A percentile compares a stretch with the other conserved stretches of the same genome.
Conservation (phyloP, 2,113 vertebrate species). For the Zosterops pallidus region DNA sequence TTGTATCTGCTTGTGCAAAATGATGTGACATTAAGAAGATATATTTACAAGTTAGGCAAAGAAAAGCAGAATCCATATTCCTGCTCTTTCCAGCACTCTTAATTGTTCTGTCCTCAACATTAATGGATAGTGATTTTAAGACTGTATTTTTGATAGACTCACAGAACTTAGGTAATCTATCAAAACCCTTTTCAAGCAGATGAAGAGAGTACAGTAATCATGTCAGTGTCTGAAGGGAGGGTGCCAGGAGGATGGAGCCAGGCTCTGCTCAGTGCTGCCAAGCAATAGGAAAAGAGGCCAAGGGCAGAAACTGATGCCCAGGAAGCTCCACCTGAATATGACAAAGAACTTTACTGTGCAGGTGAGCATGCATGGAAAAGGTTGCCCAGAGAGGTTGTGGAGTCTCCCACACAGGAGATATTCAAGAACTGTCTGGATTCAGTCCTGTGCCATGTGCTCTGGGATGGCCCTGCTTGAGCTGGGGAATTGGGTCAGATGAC, state of each 20-base stretch:
- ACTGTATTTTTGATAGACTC: conserved; percentile 28
- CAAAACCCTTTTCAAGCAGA: conserved; percentile 17
- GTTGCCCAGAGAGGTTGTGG: background rate
- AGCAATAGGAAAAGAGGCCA: background rate
- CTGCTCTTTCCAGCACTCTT: conserved; percentile 2
- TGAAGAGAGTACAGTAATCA: background rate
- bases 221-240: background rate
- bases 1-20: conserved; percentile 53
- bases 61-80: background rate
- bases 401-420: background rate
- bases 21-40: background rate
- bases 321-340: background rate
- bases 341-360: background rate
- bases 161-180: background rate
- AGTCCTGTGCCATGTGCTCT: background rate
- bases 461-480: background rate
- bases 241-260: background rate
- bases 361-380: background rate
- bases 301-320: background rate
- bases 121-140: conserved; percentile 50
- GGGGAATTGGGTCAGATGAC: background rate
- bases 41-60: background rate
- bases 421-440: background rate
- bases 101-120: background rate
- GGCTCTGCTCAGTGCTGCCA: background rate